Percentiles rank a stretch among this genome's conserved stretches.
These are phyloP conservation scores for Dunckerocampus dactyliophorus DNA, from an alignment of 2,113 vertebrate genomes.

Conservation along the genomic window DNA sequence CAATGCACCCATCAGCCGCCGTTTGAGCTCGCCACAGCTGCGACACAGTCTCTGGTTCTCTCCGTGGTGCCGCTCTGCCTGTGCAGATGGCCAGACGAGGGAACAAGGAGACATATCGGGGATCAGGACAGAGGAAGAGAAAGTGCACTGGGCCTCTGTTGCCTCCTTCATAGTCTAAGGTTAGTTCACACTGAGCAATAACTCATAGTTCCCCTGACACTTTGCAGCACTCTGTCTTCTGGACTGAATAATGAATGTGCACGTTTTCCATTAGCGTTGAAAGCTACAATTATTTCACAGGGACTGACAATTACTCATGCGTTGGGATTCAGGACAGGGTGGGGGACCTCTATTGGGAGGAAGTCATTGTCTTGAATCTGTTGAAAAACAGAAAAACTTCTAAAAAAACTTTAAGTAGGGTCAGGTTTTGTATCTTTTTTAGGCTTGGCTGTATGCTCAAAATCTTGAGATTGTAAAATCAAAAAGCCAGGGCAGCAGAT, in stretches of 20 bases:
- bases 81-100: constrained; percentile 32
- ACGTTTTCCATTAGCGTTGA: constrained; percentile 70
- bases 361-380: constrained; percentile 19
- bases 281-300: constrained; percentile 67
- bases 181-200: constrained; percentile 60
- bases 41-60: constrained; percentile 40
- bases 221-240: constrained; percentile 61
- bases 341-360: constrained; percentile 28
- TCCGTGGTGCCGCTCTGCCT: constrained; percentile 42
- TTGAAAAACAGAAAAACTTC: too few relatives aligned
- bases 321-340: constrained; percentile 39
- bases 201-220: constrained; percentile 60
- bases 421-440: neutral
- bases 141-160: constrained; percentile 43
- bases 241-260: constrained; percentile 73
- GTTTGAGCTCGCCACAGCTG: constrained; percentile 62
- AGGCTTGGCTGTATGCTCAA: too few relatives aligned
- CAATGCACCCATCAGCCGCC: constrained; percentile 37
- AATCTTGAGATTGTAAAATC: constrained; percentile 1
- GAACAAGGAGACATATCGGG: constrained; percentile 20
- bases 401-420: too few relatives aligned
- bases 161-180: constrained; percentile 43
- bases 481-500: neutral
- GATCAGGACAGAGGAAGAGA: constrained; percentile 36
- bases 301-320: constrained; percentile 60